A percentile compares a stretch with the other conserved stretches of the same genome.
Evolutionary conservation across 2,797 vertebrate species (phyloP).

Genomic region (Sebastes reedi): DNA sequence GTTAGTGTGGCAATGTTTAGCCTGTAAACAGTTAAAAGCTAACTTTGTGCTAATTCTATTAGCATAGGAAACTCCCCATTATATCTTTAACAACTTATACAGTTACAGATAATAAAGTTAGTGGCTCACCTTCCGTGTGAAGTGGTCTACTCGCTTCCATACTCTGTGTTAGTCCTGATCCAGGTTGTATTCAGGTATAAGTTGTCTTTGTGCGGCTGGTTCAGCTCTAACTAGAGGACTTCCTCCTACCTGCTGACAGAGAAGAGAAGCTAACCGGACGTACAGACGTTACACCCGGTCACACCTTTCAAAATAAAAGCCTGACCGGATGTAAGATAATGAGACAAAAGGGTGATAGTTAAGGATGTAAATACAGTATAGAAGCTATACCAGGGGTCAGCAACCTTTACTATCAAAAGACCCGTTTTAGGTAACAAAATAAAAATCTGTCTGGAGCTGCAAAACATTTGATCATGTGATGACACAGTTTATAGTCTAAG

Average conservation of each 20-base stretch:
- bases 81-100: not conserved
- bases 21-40: constrained; percentile 15
- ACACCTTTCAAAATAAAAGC: constrained; percentile 44
- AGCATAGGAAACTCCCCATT: not conserved
- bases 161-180: not conserved
- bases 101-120: not conserved
- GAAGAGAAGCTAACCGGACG: not conserved
- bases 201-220: constrained; percentile 10
- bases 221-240: constrained; percentile 26
- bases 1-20: not conserved
- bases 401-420: too few species aligned
- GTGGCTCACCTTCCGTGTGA: constrained; percentile 58
- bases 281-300: not conserved
- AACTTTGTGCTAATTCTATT: constrained; percentile 42
- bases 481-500: too few species aligned
- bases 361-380: not conserved
- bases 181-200: not conserved
- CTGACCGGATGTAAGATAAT: not conserved
- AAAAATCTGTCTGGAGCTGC: too few species aligned
- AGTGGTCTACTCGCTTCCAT: constrained; percentile 56
- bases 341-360: not conserved
- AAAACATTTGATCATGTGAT: too few species aligned
- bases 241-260: constrained; percentile 48
- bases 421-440: too few species aligned
- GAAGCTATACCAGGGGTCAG: too few species aligned